Percentiles rank a stretch among this genome's conserved stretches.
phyloP scores from a whole-genome alignment of 1,140 invertebrate species.

The Andrena cerasifolii region DNA sequence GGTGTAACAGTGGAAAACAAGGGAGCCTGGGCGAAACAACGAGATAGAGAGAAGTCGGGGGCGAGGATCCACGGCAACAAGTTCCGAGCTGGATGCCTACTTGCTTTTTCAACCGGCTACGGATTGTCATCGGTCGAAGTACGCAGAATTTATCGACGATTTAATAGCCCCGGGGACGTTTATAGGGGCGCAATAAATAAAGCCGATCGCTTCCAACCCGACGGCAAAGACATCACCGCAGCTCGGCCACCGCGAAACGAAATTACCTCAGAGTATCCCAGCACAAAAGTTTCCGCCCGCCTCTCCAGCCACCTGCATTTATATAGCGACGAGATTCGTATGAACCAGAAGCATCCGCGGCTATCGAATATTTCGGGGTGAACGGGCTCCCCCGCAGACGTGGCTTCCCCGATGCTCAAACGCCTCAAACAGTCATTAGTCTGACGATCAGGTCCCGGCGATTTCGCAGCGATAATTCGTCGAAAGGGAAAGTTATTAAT shows the following conservation, averaged over 20 bases:
- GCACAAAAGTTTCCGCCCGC: slow-evolving; percentile 11
- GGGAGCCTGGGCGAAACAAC: no score
- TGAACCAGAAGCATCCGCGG: neutral
- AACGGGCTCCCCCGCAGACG: no score
- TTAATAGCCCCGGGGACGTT: slow-evolving; percentile 61
- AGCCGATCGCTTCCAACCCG: slow-evolving; percentile 33
- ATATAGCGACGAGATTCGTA: neutral
- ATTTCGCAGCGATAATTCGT: slow-evolving; percentile 2
- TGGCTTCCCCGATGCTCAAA: no score
- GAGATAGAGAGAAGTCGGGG: neutral
- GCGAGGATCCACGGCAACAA: neutral
- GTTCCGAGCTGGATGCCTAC: neutral
- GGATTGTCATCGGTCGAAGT: slow-evolving; percentile 52
- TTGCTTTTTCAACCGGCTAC: neutral
- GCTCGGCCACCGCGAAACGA: slow-evolving; percentile 1
- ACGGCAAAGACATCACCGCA: slow-evolving; percentile 45
- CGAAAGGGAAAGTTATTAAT: slow-evolving; percentile 60
- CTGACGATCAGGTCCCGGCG: neutral
- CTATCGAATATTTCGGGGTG: neutral
- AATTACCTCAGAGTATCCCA: slow-evolving; percentile 37
- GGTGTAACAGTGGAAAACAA: neutral
- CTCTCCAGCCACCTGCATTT: slow-evolving; percentile 9
- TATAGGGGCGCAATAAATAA: slow-evolving; percentile 65
- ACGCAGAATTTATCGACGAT: slow-evolving; percentile 59
- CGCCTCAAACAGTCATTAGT: slow-evolving; percentile 2